These are phyloP conservation scores for Eubasilissa splendida DNA, from an alignment of 2,888 invertebrate genomes.

Conservation along the genomic window DNA sequence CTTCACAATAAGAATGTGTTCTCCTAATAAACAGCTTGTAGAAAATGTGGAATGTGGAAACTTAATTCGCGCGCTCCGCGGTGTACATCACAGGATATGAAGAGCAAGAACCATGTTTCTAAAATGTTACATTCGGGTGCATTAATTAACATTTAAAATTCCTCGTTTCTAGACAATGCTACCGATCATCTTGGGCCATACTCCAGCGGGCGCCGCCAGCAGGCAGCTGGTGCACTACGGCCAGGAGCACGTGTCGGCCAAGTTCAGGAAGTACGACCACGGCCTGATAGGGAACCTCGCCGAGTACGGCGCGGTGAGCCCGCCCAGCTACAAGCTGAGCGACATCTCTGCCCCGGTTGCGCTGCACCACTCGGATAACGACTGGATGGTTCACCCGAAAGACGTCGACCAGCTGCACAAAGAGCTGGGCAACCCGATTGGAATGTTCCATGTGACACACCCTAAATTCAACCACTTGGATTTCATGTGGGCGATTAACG, in stretches of 20 bases:
- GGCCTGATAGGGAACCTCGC: constrained; percentile 66
- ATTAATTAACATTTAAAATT: background rate
- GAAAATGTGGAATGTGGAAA: too few species aligned
- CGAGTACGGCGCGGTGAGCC: constrained; percentile 68
- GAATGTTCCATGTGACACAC: constrained; percentile 69
- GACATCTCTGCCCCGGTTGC: constrained; percentile 69
- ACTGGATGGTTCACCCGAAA: constrained; percentile 68
- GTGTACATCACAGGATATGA: too few species aligned
- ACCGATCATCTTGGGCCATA: constrained; percentile 70
- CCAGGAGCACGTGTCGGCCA: constrained; percentile 67
- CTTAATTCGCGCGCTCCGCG: too few species aligned
- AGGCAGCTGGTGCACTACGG: constrained; percentile 71
- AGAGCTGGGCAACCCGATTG: constrained; percentile 67
- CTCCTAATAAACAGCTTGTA: too few species aligned
- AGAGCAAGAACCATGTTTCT: too few species aligned
- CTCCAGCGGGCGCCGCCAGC: constrained; percentile 71
- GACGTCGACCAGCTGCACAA: constrained; percentile 68
- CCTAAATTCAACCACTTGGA: constrained; percentile 73
- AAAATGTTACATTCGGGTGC: too few species aligned
- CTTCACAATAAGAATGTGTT: too few species aligned
- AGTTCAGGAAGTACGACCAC: constrained; percentile 71
- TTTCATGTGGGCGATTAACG: constrained; percentile 73
- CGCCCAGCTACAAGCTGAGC: constrained; percentile 70
- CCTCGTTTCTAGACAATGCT: constrained; percentile 68
- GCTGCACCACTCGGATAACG: constrained; percentile 71